Conservation (phyloP, 2,113 vertebrate genomes). For the Cygnus buccinator region DNA sequence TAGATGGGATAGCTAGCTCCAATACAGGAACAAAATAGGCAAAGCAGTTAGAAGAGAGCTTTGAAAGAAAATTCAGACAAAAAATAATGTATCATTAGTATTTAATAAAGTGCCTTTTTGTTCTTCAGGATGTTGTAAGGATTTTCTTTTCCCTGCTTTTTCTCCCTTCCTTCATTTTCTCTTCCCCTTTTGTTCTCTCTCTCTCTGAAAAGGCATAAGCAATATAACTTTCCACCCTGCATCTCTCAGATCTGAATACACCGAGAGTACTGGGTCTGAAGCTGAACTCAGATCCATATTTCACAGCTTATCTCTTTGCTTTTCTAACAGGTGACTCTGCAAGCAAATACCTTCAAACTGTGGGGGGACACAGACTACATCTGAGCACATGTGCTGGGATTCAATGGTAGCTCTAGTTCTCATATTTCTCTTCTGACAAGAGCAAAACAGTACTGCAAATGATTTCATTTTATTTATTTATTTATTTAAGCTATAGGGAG, state of each 20-base stretch:
- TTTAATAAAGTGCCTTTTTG: not conserved
- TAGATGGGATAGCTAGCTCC: not conserved
- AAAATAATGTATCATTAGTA: not conserved
- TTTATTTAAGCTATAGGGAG: not conserved
- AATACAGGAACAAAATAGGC: not conserved
- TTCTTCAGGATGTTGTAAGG: not conserved
- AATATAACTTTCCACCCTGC: not conserved
- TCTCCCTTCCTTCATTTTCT: not conserved
- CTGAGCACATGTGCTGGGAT: not conserved
- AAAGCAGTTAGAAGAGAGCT: not conserved
- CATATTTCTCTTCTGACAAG: not conserved
- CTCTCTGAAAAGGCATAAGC: too few relatives aligned
- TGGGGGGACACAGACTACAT: not conserved
- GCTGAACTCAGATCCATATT: not conserved
- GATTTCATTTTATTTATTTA: too few relatives aligned
- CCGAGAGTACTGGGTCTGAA: not conserved
- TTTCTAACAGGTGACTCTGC: not conserved
- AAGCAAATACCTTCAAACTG: not conserved
- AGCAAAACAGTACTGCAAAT: not conserved
- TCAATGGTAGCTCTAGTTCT: not conserved
- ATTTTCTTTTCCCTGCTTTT: accelerated
- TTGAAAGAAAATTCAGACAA: not conserved
- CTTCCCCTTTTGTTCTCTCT: not conserved
- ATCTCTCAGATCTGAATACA: not conserved
- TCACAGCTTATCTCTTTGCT: not conserved